Conservation (phyloP, 2,113 vertebrate species). For the Pterocles burchelli region DNA sequence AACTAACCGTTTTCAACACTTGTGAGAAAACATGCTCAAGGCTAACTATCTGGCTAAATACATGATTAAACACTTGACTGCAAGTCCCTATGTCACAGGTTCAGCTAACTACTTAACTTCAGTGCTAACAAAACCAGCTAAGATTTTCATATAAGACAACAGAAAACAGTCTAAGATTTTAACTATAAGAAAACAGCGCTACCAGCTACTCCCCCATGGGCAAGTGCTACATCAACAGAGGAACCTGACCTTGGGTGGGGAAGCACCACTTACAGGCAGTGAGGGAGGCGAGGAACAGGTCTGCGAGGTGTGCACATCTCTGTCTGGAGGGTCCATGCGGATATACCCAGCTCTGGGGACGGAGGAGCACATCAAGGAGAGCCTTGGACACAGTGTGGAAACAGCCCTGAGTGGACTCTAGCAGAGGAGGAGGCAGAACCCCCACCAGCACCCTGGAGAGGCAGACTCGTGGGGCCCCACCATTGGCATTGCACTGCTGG, state of each 20-base stretch:
- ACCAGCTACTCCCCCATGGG: not conserved
- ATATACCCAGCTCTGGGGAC: not conserved
- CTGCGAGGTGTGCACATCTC: not conserved
- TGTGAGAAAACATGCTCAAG: no score
- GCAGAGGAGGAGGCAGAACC: not conserved
- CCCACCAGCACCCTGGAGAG: rapidly evolving
- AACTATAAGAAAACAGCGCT: rapidly evolving
- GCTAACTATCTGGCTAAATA: no score
- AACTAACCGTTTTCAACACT: no score
- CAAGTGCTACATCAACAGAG: rapidly evolving
- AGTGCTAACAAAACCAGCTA: no score
- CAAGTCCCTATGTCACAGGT: no score
- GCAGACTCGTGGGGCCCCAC: rapidly evolving
- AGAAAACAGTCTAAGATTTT: no score
- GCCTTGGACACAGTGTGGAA: rapidly evolving
- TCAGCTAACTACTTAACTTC: no score
- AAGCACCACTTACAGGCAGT: rapidly evolving
- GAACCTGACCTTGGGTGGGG: not conserved
- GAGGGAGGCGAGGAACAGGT: not conserved
- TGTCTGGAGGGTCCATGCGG: not conserved
- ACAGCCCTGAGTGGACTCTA: not conserved
- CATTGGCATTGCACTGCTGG: rapidly evolving
- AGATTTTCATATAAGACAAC: no score
- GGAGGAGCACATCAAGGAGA: rapidly evolving
- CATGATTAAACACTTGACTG: no score